Percentiles rank a stretch among this genome's conserved stretches.
phyloP scores from a whole-genome alignment of 2,888 invertebrate genomes.

The Carpatolechia fugitivella region DNA sequence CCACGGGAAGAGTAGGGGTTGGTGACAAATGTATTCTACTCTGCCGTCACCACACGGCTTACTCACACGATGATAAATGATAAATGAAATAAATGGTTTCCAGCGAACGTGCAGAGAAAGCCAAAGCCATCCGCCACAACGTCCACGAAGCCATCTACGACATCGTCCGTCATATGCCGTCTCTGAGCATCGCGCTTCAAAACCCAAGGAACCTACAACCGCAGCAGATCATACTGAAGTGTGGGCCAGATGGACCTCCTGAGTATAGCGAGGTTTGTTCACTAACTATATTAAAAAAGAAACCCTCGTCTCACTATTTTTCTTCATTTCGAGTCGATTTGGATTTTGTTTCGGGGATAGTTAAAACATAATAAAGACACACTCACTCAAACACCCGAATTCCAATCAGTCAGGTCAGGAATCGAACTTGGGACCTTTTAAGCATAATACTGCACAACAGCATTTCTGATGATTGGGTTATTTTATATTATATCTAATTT shows the following conservation, averaged over 20 bases:
- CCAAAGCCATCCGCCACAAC: slow-evolving; percentile 83
- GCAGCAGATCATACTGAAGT: slow-evolving; percentile 67
- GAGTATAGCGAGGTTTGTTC: slow-evolving; percentile 76
- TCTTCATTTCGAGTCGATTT: neutral
- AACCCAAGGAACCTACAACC: slow-evolving; percentile 60
- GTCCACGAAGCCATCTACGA: slow-evolving; percentile 87
- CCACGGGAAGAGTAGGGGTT: too few relatives aligned
- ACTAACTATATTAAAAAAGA: neutral
- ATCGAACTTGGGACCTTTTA: too few relatives aligned
- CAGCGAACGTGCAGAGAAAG: slow-evolving; percentile 85
- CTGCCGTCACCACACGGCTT: too few relatives aligned
- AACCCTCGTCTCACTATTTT: neutral
- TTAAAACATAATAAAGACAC: too few relatives aligned
- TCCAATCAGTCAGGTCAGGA: too few relatives aligned
- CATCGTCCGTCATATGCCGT: slow-evolving; percentile 79
- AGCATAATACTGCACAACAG: too few relatives aligned
- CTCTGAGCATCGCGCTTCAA: slow-evolving; percentile 71
- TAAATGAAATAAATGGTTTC: slow-evolving; percentile 12
- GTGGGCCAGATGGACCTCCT: slow-evolving; percentile 73
- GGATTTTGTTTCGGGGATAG: too few relatives aligned
- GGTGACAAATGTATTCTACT: too few relatives aligned
- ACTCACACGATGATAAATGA: too few relatives aligned
- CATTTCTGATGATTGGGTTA: too few relatives aligned
- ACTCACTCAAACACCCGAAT: too few relatives aligned
- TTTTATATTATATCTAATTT: too few relatives aligned